Percentiles rank a stretch among this genome's conserved stretches.
Evolutionary conservation across 2,113 vertebrate species (phyloP).

Genomic region (Macquaria ambigua): DNA sequence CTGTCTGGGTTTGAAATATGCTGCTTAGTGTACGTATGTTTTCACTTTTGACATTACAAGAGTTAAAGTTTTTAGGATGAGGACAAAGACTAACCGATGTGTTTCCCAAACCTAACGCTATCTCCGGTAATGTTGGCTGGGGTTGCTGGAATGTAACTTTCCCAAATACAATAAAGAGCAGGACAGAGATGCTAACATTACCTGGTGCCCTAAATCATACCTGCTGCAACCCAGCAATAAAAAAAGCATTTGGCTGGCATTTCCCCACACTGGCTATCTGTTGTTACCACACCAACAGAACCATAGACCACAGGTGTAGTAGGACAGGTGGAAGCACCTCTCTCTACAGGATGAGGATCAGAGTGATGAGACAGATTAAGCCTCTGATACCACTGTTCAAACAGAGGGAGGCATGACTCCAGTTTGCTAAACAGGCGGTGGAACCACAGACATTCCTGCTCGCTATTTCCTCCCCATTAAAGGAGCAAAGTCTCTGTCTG

Average conservation of each 20-base stretch:
- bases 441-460: conserved; percentile 38
- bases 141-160: no score
- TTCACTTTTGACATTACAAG: no score
- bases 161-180: no score
- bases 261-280: not conserved
- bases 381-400: conserved; percentile 47
- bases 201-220: no score
- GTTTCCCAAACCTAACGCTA: no score
- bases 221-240: no score
- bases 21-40: no score
- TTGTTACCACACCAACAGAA: not conserved
- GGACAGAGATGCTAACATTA: no score
- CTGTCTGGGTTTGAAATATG: no score
- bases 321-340: conserved; percentile 33
- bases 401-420: conserved; percentile 26
- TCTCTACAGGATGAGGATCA: conserved; percentile 16
- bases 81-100: no score
- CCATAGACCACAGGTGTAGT: not conserved
- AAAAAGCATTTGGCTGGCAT: not conserved
- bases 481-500: conserved; percentile 55
- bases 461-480: conserved; percentile 53
- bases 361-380: conserved; percentile 5
- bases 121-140: no score
- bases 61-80: no score
- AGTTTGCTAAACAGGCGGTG: conserved; percentile 41